phyloP scores from a whole-genome alignment of 2,888 invertebrate species.

The Prosopocoilus inquinatus region DNA sequence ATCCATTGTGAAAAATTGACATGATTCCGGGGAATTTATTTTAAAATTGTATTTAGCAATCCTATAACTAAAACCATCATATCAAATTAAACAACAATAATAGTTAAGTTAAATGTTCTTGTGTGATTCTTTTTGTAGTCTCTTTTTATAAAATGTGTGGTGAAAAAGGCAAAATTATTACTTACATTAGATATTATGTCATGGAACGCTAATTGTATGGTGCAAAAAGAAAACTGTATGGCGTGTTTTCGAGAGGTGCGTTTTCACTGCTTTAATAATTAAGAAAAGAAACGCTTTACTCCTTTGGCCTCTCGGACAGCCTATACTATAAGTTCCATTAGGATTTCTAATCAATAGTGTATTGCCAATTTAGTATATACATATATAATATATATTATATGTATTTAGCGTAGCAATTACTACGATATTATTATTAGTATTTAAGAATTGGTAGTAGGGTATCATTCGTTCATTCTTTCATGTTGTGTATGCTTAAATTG shows the following conservation, averaged over 20 bases:
- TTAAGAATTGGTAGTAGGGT: slow-evolving; percentile 51
- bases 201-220: slow-evolving; percentile 38
- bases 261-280: slow-evolving; percentile 40
- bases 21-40: no score
- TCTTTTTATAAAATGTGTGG: no score
- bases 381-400: slow-evolving; percentile 25
- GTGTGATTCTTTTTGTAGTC: no score
- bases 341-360: slow-evolving; percentile 41
- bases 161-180: slow-evolving; percentile 1
- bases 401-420: slow-evolving; percentile 44
- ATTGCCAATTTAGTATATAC: slow-evolving; percentile 49
- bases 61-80: no score
- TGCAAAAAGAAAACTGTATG: slow-evolving; percentile 38
- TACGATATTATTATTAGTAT: slow-evolving; percentile 48
- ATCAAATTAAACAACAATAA: background rate
- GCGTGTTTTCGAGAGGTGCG: slow-evolving; percentile 36
- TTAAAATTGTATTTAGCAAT: no score
- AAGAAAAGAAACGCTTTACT: slow-evolving; percentile 42
- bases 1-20: slow-evolving; percentile 12
- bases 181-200: slow-evolving; percentile 5
- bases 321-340: slow-evolving; percentile 47
- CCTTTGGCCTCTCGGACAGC: slow-evolving; percentile 39
- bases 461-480: slow-evolving; percentile 17
- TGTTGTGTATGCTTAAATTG: slow-evolving; percentile 26
- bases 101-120: no score